Conservation (phyloP, 2,113 vertebrate genomes). For the Eublepharis macularius region DNA sequence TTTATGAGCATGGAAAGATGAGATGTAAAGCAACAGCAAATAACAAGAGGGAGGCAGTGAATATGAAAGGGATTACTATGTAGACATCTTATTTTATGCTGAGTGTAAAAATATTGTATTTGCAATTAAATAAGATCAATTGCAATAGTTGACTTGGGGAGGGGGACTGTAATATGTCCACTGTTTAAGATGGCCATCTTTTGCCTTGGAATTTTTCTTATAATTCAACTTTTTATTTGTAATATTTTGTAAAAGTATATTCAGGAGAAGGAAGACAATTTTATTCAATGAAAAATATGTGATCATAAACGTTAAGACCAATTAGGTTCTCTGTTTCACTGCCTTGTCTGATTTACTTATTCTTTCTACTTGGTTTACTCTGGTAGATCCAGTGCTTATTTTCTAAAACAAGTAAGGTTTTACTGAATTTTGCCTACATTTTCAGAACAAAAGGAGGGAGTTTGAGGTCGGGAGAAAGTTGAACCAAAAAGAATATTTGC, state of each 20-base stretch:
- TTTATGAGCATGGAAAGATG: conserved; percentile 76
- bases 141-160: conserved; percentile 57
- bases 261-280: neutral
- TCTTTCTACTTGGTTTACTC: neutral
- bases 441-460: neutral
- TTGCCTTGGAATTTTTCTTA: conserved; percentile 65
- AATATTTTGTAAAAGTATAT: neutral
- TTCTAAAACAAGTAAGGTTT: neutral
- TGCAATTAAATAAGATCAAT: conserved; percentile 68
- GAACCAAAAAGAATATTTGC: no score
- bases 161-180: conserved; percentile 48
- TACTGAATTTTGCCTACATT: neutral
- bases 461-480: no score
- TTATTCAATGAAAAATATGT: neutral
- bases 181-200: conserved; percentile 55
- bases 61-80: conserved; percentile 67
- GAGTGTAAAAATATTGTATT: conserved; percentile 63
- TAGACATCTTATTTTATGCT: conserved; percentile 53
- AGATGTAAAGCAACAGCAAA: conserved; percentile 75
- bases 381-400: neutral
- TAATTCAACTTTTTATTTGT: conserved; percentile 44
- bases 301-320: neutral
- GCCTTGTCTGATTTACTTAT: neutral
- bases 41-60: conserved; percentile 63
- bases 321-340: neutral